Conservation (phyloP, 2,888 invertebrate genomes). For the Adelognathus sp. region DNA sequence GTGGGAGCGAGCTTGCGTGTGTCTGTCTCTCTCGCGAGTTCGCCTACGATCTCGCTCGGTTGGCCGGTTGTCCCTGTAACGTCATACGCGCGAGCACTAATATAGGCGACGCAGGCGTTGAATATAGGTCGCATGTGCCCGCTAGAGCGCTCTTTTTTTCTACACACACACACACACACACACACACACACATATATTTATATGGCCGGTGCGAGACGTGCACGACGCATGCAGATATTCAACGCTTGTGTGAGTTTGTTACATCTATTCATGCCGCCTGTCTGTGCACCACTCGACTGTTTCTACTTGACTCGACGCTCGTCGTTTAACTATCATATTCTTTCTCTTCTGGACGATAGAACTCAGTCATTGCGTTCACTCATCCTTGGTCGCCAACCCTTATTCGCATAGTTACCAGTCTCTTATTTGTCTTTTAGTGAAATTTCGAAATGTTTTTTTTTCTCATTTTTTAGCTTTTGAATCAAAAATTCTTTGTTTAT, state of each 20-base stretch:
- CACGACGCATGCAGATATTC: background rate
- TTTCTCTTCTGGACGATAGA: background rate
- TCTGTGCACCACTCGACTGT: background rate
- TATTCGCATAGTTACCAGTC: too few species aligned
- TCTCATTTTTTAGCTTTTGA: too few species aligned
- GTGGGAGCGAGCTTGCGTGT: slow-evolving; percentile 1
- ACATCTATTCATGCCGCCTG: background rate
- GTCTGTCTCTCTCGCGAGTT: background rate
- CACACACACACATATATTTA: slow-evolving; percentile 9
- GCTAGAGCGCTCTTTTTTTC: slow-evolving; percentile 70
- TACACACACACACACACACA: slow-evolving; percentile 64
- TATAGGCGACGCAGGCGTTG: slow-evolving; percentile 73
- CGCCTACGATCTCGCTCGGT: slow-evolving; percentile 20
- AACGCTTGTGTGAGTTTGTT: background rate
- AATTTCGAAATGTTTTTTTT: too few species aligned
- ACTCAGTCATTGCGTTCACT: background rate
- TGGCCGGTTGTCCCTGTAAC: slow-evolving; percentile 41
- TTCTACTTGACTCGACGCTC: background rate
- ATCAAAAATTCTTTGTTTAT: too few species aligned
- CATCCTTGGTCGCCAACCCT: too few species aligned
- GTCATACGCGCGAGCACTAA: slow-evolving; percentile 63
- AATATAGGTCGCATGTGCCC: slow-evolving; percentile 72
- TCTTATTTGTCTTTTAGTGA: too few species aligned
- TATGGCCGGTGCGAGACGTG: slow-evolving; percentile 7
- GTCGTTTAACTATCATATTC: background rate